Evolutionary conservation across 2,888 invertebrate species (phyloP).

Genomic region (Parelbella ahira): DNA sequence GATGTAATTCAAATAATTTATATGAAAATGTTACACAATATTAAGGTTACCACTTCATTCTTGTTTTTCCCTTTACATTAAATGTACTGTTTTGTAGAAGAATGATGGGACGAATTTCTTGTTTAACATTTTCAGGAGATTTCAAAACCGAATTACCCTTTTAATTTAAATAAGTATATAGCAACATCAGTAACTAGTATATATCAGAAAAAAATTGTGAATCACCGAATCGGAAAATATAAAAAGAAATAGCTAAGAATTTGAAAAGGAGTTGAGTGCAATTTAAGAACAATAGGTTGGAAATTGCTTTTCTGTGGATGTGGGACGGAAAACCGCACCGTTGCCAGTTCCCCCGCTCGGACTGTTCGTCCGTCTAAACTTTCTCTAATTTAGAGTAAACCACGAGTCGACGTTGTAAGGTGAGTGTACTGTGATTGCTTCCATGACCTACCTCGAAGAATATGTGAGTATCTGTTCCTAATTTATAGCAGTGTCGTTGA

Average conservation of each 20-base stretch:
- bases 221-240: no score
- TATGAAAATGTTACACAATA: no score
- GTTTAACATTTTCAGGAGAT: no score
- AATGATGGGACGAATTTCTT: no score
- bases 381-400: constrained; percentile 22
- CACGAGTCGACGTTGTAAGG: constrained; percentile 1
- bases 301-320: constrained; percentile 58
- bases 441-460: neutral
- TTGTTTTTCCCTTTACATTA: no score
- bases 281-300: constrained; percentile 69
- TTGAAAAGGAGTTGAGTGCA: constrained; percentile 44
- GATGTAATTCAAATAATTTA: constrained; percentile 11
- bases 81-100: no score
- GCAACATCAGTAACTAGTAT: no score
- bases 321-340: constrained; percentile 26
- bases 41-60: no score
- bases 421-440: constrained; percentile 2
- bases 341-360: constrained; percentile 14
- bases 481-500: neutral
- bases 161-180: no score
- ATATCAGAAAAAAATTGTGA: no score
- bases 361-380: constrained; percentile 14
- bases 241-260: constrained; percentile 24
- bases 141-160: no score
- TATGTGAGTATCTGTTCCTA: neutral